Percentiles rank a stretch among this genome's conserved stretches.
Evolutionary conservation across 2,888 invertebrate genomes (phyloP).

Genomic region (Laothoe populi): DNA sequence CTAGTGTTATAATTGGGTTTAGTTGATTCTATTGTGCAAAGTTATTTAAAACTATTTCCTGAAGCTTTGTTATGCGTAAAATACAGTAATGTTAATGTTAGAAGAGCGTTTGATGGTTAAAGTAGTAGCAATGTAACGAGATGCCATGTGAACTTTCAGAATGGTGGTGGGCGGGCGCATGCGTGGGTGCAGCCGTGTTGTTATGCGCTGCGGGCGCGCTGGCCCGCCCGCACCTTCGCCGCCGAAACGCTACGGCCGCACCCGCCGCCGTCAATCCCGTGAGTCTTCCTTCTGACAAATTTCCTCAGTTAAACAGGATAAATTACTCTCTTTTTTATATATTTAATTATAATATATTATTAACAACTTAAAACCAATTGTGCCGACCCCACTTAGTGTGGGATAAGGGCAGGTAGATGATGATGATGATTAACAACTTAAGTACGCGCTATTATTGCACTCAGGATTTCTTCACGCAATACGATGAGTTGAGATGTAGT

Average conservation of each 20-base stretch:
- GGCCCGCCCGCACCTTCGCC: constrained; percentile 77
- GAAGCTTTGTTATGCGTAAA: neutral
- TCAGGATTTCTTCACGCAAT: too few relatives aligned
- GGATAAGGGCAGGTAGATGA: too few relatives aligned
- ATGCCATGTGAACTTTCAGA: constrained; percentile 57
- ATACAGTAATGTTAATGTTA: neutral
- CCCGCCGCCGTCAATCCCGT: constrained; percentile 75
- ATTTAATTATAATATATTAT: too few relatives aligned
- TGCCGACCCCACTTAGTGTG: too few relatives aligned
- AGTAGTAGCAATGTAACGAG: constrained; percentile 24
- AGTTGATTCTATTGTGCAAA: neutral
- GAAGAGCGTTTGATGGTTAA: constrained; percentile 19
- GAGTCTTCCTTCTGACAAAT: constrained; percentile 51
- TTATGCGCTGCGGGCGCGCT: constrained; percentile 79
- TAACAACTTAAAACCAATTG: too few relatives aligned
- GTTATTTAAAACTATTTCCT: constrained; percentile 10
- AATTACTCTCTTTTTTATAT: too few relatives aligned
- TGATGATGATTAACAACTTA: too few relatives aligned
- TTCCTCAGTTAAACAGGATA: neutral
- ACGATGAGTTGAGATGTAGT: too few relatives aligned
- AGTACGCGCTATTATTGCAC: too few relatives aligned
- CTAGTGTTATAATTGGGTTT: neutral
- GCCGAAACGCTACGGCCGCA: constrained; percentile 66
- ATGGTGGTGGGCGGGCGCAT: constrained; percentile 83
- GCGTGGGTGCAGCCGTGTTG: constrained; percentile 75